phyloP scores from a whole-genome alignment of 2,113 vertebrate species.

The Recurvirostra avosetta region DNA sequence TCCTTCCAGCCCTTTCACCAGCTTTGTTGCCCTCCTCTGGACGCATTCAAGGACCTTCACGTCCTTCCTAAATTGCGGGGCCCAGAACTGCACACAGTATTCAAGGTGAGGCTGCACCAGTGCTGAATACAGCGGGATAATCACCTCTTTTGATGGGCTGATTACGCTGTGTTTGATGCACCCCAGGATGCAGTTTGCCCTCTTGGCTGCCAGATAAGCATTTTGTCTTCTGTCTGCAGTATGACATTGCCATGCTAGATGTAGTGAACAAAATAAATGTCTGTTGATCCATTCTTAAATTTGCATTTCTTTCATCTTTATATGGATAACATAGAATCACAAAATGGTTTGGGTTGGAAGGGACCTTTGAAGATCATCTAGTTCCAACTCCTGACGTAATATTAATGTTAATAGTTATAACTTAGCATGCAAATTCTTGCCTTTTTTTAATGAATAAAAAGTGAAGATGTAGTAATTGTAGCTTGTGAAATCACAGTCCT shows the following conservation, averaged over 20 bases:
- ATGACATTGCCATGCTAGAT: neutral
- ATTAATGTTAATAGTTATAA: neutral
- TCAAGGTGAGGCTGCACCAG: neutral
- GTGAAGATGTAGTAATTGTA: neutral
- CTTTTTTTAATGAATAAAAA: neutral
- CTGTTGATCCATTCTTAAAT: neutral
- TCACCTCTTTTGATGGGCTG: rapidly evolving
- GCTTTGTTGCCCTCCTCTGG: neutral
- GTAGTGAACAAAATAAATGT: neutral
- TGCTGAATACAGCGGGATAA: rapidly evolving
- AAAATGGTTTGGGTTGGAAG: neutral
- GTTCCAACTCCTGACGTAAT: neutral
- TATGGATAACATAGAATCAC: neutral
- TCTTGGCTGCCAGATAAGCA: neutral
- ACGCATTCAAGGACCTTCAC: neutral
- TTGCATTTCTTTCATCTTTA: neutral
- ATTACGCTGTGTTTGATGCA: neutral
- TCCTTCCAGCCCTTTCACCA: neutral
- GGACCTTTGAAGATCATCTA: neutral
- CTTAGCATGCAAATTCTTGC: neutral
- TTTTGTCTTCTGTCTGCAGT: neutral
- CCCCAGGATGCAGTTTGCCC: neutral
- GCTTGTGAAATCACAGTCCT: neutral
- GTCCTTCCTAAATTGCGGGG: neutral
- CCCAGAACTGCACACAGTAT: too few species aligned